A percentile compares a stretch with the other conserved stretches of the same genome.
Evolutionary conservation across 2,888 invertebrate genomes (phyloP).

Genomic region (Chrysolina haemoptera): DNA sequence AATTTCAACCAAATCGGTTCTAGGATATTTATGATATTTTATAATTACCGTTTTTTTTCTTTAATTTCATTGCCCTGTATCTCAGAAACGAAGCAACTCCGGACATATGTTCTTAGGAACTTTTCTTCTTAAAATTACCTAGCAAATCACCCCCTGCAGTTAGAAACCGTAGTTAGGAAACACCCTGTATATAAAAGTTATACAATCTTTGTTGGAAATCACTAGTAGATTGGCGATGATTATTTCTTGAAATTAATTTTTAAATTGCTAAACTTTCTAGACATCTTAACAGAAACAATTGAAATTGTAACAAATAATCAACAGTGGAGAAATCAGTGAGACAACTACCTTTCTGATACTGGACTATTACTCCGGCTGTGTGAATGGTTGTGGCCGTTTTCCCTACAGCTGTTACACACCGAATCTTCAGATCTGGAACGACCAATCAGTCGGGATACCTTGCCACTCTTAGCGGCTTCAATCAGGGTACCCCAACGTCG

Average conservation of each 20-base stretch:
- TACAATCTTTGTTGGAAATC: too few species aligned
- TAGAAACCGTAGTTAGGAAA: too few species aligned
- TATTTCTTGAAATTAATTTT: neutral
- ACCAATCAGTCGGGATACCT: conserved; percentile 84
- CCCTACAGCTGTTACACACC: conserved; percentile 75
- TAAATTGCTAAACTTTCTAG: neutral
- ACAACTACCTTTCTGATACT: conserved; percentile 71
- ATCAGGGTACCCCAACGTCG: conserved; percentile 88
- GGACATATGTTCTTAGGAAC: too few species aligned
- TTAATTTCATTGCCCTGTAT: too few species aligned
- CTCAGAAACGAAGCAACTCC: too few species aligned
- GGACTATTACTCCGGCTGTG: conserved; percentile 73
- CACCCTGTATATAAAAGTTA: too few species aligned
- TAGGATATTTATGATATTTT: too few species aligned
- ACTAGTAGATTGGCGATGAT: too few species aligned
- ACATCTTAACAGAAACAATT: neutral
- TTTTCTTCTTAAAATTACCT: too few species aligned
- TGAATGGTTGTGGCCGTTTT: conserved; percentile 71
- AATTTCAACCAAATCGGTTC: too few species aligned
- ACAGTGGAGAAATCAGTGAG: neutral
- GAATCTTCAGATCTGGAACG: conserved; percentile 89
- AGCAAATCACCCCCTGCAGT: too few species aligned
- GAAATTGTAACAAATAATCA: neutral
- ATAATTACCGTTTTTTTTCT: too few species aligned
- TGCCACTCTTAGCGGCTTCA: conserved; percentile 87